Base-by-base conservation (phyloP, 2,113 vertebrate species). In the Eulemur macaco region DNA sequence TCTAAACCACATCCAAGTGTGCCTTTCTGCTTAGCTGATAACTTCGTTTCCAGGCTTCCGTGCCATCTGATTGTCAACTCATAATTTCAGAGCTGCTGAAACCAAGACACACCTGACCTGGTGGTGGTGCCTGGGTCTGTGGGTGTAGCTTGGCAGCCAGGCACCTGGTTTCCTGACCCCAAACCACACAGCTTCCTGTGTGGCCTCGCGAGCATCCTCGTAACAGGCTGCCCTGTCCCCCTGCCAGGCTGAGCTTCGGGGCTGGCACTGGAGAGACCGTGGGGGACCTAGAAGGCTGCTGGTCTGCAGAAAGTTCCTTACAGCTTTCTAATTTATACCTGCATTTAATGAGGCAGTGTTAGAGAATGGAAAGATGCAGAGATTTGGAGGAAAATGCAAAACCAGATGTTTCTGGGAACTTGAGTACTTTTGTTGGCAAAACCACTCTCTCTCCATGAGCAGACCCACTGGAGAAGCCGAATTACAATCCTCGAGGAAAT, bases 1-100 rank as follows among this genome's bases (percentile, higher is more conserved):
- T 95, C n/a, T 84, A 96, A 97, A 96, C 97, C 97, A 97, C 97
- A 97, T 96, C 69, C 94, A 96, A 95, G 94, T 54, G n/a, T 34
- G 45, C 54, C 89, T 56, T 25, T 87, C 84, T 85, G 97, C 89
- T 89, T 1, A 74, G 37, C 81, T 50, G 92, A 97, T 89, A 96
- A 68, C 94, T 95, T 34, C 3, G 56, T 50, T 80, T 73, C 87
- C 94, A 96, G 94, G 91, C 89, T 97, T 97, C 97, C 27, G 69
- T 95, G 94, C 90, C 95, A 96, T 47, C 92, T 84, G 92, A 96
- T 39, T 93, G 97, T 80, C 96, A 83, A 88, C 97, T 97, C 97
- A 76, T 93, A 96, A 94, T 94, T 95, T 93, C 92, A 73, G 86
- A 96, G 96, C 89, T 56, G 81, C 83, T 73, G 73, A 91, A 94